phyloP scores from a whole-genome alignment of 2,888 invertebrate species.

The Mesochorus sp. region DNA sequence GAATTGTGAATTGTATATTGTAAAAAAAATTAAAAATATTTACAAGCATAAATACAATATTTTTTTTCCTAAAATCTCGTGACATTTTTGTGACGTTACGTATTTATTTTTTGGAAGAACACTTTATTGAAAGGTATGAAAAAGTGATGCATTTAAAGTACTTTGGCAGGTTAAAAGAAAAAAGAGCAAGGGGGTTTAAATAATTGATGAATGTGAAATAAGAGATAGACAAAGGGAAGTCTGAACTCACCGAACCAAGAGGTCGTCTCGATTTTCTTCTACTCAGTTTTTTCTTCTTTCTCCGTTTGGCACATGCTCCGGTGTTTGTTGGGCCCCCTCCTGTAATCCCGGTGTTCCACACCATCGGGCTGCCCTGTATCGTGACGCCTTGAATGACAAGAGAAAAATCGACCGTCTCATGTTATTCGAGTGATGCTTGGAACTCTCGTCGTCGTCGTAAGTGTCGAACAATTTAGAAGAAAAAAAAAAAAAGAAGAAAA shows the following conservation, averaged over 20 bases:
- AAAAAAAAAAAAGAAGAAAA: conserved; percentile 8
- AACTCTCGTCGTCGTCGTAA: neutral
- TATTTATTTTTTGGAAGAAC: too few relatives aligned
- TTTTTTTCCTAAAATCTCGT: too few relatives aligned
- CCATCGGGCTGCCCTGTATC: conserved; percentile 78
- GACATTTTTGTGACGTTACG: too few relatives aligned
- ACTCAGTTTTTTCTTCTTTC: conserved; percentile 77
- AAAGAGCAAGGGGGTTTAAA: neutral
- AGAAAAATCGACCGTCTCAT: conserved; percentile 18
- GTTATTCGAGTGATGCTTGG: conserved; percentile 23
- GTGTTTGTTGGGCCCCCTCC: conserved; percentile 35
- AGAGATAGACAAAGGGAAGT: neutral
- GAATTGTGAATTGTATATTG: neutral
- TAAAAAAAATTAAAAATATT: neutral
- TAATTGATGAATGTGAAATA: neutral
- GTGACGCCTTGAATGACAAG: conserved; percentile 77
- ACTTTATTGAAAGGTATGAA: too few relatives aligned
- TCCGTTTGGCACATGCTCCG: conserved; percentile 73
- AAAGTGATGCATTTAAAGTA: too few relatives aligned
- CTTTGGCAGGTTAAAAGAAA: too few relatives aligned
- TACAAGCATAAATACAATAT: neutral
- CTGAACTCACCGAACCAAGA: conserved; percentile 72
- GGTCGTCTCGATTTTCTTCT: conserved; percentile 78
- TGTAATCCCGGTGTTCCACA: conserved; percentile 68
- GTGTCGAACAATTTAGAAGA: conserved; percentile 7